Percentiles rank a stretch among this genome's conserved stretches.
Evolutionary conservation across 2,797 vertebrate genomes (phyloP).

Genomic region (Bucorvus abyssinicus): DNA sequence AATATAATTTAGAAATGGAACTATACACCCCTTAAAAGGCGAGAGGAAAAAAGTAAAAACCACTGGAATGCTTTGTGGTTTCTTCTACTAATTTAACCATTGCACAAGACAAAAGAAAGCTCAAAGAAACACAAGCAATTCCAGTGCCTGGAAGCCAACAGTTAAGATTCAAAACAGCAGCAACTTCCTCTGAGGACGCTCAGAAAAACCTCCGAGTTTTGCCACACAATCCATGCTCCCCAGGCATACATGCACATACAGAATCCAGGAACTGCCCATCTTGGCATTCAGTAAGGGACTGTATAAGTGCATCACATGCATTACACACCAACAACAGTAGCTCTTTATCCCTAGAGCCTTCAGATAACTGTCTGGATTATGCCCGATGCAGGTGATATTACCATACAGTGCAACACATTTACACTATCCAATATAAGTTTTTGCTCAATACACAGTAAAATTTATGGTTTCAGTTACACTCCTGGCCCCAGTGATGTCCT

Average conservation of each 20-base stretch:
- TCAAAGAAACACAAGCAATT: neutral
- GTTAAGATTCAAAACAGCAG: neutral
- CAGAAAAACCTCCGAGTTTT: neutral
- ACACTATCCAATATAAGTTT: neutral
- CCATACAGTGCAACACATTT: neutral
- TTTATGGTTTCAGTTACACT: neutral
- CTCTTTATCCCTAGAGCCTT: neutral
- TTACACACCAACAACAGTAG: neutral
- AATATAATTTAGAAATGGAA: neutral
- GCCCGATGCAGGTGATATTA: neutral
- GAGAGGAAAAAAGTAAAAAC: neutral
- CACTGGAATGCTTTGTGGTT: neutral
- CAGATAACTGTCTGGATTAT: neutral
- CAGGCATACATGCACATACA: accelerated
- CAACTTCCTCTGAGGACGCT: neutral
- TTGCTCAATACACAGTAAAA: neutral
- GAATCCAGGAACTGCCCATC: accelerated
- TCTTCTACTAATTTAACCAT: neutral
- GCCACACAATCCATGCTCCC: neutral
- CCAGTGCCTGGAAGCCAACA: neutral
- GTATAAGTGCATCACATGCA: neutral
- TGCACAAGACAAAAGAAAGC: neutral
- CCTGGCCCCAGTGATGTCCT: neutral
- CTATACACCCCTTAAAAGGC: neutral
- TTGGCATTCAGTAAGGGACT: neutral